phyloP scores from a whole-genome alignment of 2,797 vertebrate species.

The Sebastolobus altivelis region DNA sequence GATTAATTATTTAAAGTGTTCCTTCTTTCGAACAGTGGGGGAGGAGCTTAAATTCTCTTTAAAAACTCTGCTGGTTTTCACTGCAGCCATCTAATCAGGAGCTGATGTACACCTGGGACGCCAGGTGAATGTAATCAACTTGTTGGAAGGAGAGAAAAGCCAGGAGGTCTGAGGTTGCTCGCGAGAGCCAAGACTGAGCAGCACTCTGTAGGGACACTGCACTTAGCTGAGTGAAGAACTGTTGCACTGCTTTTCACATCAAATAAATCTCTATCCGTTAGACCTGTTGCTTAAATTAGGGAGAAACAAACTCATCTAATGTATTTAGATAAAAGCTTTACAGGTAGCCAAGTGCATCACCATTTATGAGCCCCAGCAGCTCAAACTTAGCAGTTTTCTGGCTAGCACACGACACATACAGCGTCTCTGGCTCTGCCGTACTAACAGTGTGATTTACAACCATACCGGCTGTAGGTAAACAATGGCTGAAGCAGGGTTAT shows the following conservation, averaged over 20 bases:
- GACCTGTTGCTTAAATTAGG: background rate
- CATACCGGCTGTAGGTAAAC: constrained; percentile 45
- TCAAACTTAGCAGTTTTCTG: background rate
- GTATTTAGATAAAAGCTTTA: background rate
- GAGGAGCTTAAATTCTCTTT: background rate
- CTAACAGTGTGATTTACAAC: constrained; percentile 44
- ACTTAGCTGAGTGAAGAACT: background rate
- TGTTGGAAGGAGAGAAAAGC: background rate
- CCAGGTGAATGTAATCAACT: constrained; percentile 28
- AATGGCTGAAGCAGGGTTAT: constrained; percentile 42
- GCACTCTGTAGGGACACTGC: background rate
- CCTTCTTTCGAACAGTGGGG: background rate
- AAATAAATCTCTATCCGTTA: background rate
- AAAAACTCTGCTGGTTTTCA: background rate
- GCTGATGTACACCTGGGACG: constrained; percentile 18
- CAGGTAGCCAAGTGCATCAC: background rate
- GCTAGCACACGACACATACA: background rate
- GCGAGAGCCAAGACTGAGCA: background rate
- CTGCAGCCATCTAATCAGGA: constrained; percentile 8
- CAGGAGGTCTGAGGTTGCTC: background rate
- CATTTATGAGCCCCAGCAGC: background rate
- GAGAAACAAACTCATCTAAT: background rate
- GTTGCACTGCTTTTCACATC: background rate
- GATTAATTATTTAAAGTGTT: background rate
- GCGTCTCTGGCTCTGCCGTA: background rate